Evolutionary conservation across 1,140 invertebrate species (phyloP), one percentile per base, ranked within the genome.

Genomic region (Leptinotarsa defecta): DNA sequence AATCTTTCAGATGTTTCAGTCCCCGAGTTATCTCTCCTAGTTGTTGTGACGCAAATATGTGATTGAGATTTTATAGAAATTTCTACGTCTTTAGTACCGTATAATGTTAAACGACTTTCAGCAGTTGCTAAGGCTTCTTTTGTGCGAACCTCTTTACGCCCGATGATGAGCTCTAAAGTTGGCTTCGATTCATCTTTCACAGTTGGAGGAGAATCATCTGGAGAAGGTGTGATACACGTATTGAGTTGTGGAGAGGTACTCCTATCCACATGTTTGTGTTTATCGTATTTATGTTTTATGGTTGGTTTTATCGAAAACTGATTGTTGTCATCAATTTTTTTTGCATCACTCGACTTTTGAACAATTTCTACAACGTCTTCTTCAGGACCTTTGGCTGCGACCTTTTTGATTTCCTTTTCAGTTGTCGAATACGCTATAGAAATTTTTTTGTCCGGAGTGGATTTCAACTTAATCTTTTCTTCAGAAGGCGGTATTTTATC

Each of bases 1-100:
- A 87, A 84, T 48, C 82, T 84, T 76, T 87, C 83, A 13, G 86
- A 87, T 20, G 85, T 87, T 81, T 87, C 85, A 48, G 79, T 83
- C 13, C 86, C 86, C 43, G 82, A 83, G 64, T 80, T 81, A 76
- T 87, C 86, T 20, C 83, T 81, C 24, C 80, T 77, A 4, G 82
- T 86, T 11, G 85, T 86, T 6, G 86, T 88, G 13, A 88, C 83
- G 52, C 85, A 87, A 68, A 89, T 89, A 71, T 87, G 86, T 17
- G 87, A 88, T 80, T 89, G 85, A 19, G 87, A 87, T 68, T 85
- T 84, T 69, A 88, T 88, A 6, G 87, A 88, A 71, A 88, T 89
- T 83, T 89, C 86, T 19, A 88, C 84, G 78, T 88, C 86, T 69
- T 84, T 83, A 4, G 85, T 83, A 49, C 86, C 84, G 75, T 88